phyloP scores from a whole-genome alignment of 1,140 invertebrate species.

The Eufriesea mexicana region DNA sequence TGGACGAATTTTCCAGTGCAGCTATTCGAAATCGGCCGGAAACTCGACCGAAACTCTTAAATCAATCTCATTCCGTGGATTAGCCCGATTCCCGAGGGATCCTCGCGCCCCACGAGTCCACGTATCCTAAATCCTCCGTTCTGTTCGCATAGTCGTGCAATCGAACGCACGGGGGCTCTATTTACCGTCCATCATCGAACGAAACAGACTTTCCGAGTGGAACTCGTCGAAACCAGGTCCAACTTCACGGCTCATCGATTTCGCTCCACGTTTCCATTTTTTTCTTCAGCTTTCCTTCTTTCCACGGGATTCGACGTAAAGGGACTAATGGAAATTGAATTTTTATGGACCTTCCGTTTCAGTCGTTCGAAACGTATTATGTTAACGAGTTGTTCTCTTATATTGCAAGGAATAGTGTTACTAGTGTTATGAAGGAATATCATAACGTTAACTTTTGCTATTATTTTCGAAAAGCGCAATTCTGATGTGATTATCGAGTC shows the following conservation, averaged over 20 bases:
- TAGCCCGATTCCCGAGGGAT: conserved; percentile 47
- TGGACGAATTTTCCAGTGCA: background rate
- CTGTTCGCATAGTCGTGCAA: background rate
- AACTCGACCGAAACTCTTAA: conserved; percentile 43
- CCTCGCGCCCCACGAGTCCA: conserved; percentile 28
- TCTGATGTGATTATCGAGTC: too few species aligned
- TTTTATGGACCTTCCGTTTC: background rate
- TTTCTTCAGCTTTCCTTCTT: background rate
- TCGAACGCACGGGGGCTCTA: background rate
- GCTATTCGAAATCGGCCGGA: conserved; percentile 46
- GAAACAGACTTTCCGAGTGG: conserved; percentile 69
- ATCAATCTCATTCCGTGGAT: conserved; percentile 58
- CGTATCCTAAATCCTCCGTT: conserved; percentile 52
- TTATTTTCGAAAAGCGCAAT: too few species aligned
- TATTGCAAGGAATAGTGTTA: background rate
- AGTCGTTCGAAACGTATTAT: background rate
- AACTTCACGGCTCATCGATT: conserved; percentile 77
- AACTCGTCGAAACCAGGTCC: conserved; percentile 65
- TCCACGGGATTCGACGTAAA: background rate
- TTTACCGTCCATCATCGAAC: conserved; percentile 45
- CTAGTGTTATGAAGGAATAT: too few species aligned
- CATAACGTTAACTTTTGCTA: too few species aligned
- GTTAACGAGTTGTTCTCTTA: background rate
- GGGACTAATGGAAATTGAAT: background rate
- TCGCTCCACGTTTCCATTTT: conserved; percentile 38